Percentiles rank a stretch among this genome's conserved stretches.
These are phyloP conservation scores for Parnassius apollo DNA, from an alignment of 2,888 invertebrate genomes.

Conservation along the genomic window DNA sequence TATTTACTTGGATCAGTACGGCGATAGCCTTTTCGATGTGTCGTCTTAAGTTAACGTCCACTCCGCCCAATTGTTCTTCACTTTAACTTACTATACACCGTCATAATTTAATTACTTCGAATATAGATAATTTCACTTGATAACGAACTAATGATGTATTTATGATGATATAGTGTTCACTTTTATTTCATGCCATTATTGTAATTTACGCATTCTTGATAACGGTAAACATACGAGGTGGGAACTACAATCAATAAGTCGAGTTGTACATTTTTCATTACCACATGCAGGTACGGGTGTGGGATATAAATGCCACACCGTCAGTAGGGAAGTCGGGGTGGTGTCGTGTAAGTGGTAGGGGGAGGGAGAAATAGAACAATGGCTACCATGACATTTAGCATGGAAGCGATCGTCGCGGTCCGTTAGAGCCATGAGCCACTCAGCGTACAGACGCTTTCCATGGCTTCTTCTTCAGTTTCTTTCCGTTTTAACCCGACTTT, in stretches of 20 bases:
- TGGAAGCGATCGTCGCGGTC: conserved; percentile 78
- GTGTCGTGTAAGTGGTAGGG: conserved; percentile 44
- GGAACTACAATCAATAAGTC: conserved; percentile 51
- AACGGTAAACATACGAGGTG: conserved; percentile 4
- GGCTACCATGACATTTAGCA: conserved; percentile 80
- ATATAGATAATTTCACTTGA: conserved; percentile 42
- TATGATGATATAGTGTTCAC: conserved; percentile 26
- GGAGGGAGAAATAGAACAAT: conserved; percentile 65
- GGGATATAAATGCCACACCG: conserved; percentile 70
- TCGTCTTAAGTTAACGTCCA: conserved; percentile 70
- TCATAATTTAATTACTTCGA: conserved; percentile 56
- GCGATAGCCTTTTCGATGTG: too few species aligned
- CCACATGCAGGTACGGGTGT: conserved; percentile 56
- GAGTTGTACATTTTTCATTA: conserved; percentile 64
- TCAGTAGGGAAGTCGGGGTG: conserved; percentile 54
- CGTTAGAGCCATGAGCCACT: conserved; percentile 68
- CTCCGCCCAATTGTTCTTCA: conserved; percentile 44
- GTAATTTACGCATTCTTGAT: conserved; percentile 3
- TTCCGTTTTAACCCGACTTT: conserved; percentile 26
- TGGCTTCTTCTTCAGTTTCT: conserved; percentile 56
- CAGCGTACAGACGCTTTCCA: conserved; percentile 63
- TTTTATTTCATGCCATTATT: not conserved
- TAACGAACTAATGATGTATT: conserved; percentile 37
- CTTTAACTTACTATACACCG: conserved; percentile 48
- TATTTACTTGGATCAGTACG: too few species aligned